Evolutionary conservation across 1,140 invertebrate genomes (phyloP), one percentile per base, ranked within the genome.

Genomic region (Goniozus legneri): DNA sequence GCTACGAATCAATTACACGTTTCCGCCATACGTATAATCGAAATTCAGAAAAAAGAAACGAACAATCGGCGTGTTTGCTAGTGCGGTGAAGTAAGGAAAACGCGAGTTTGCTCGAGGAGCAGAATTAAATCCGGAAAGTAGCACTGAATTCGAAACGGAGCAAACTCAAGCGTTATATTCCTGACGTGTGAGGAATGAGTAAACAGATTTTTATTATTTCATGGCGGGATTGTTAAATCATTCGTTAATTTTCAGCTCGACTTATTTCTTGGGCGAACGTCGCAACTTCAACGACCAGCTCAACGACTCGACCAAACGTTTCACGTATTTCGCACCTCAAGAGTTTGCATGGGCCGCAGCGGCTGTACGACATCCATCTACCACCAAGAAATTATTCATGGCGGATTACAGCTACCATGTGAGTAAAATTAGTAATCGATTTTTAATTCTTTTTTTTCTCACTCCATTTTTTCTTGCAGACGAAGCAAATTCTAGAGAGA

Each of bases 281-380:
- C 80, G 84, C 30, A 75, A 77, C 44, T 93, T 92, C 71, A 94
- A 93, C 67, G 76, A 82, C 12, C 84, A 87, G 60, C 69, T 97
- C 27, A 84, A 84, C 45, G 83, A 89, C 50, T 81, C 84, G 19
- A 83, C 83, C 41, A 86, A 87, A 49, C 83, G 86, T 24, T 96
- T 87, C 70, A 97, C 94, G 1, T 93, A 90, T 65, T 95, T 97
- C 65, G 92, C 92, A 1, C 93, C 94, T 1, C 79, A 85, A 10
- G 86, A 97, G 61, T 83, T 84, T 52, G 94, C 92, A 8, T 97
- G 91, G 91, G 75, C 83, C 16, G 80, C 83, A 44, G 82, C 87
- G 44, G 79, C 84, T 64, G 77, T 82, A 32, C 77, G 78, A 32
- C 82, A 82, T 60, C 89, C 89, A 2, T 88, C 89, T 8, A 80